Percentiles rank a stretch among this genome's conserved stretches.
Conservation (phyloP, 53 echinoderm and acorn worm genomes). For the Hippasteria phrygiana region DNA sequence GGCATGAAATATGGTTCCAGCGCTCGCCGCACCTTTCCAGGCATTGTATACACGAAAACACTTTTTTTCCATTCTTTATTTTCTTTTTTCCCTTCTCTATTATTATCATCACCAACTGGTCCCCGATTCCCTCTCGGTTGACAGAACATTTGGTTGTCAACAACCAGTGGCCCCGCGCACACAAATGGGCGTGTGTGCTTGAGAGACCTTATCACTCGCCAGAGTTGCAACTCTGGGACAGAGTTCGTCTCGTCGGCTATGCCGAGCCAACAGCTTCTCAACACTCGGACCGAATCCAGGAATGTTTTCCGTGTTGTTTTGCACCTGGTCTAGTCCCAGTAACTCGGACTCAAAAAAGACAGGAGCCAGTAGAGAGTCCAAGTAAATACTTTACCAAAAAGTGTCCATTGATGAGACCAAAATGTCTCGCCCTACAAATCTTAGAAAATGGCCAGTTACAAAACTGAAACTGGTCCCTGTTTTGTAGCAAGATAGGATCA, state of each 20-base stretch:
- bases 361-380: too few species aligned
- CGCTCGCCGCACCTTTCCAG: slow-evolving; percentile 41
- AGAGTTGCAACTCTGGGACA: slow-evolving; percentile 26
- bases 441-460: too few species aligned
- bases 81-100: background rate
- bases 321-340: too few species aligned
- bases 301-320: background rate
- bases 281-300: background rate
- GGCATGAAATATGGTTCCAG: slow-evolving; percentile 15
- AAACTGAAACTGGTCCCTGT: too few species aligned
- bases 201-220: slow-evolving; percentile 49
- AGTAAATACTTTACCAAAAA: too few species aligned
- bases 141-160: slow-evolving; percentile 61
- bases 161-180: slow-evolving; percentile 42
- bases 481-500: too few species aligned
- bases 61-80: background rate
- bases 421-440: too few species aligned
- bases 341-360: too few species aligned
- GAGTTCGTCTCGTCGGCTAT: background rate
- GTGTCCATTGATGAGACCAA: too few species aligned
- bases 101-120: background rate
- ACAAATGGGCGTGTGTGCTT: slow-evolving; percentile 50
- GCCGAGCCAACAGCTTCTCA: background rate
- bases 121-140: slow-evolving; percentile 48
- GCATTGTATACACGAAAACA: background rate